Base-by-base conservation (phyloP, 2,797 vertebrate genomes). In the Malurus splendens region DNA sequence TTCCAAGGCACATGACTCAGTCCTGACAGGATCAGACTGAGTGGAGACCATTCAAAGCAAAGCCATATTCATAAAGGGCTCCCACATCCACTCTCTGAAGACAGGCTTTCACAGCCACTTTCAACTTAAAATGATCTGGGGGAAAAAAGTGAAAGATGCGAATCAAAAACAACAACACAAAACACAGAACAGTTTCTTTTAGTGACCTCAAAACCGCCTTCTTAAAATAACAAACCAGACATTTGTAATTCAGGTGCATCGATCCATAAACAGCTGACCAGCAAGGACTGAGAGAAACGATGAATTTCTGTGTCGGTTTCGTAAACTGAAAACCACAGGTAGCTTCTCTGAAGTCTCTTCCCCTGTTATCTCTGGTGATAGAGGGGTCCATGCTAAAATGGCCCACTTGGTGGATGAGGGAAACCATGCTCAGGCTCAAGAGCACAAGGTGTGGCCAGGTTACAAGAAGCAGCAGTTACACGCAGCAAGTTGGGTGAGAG, bases 1-100 rank as follows among this genome's bases (percentile, higher is more conserved):
- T 93, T 89, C 45, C 85, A 60, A 82, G 87, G 82, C 90, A 93
- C 76, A 70, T 88, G 93, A 94, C 86, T 86, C 20, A 51, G 82
- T 93, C 84, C 76, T 87, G 89, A 90, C 61, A 82, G 89, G 87
- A 87, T 82, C 84, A 77, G 85, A 23, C 16, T 70, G 84, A 89
- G 54, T 13, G 33, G 72, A 82, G 62, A 80, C 28, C 30, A 32
- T 80, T 70, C 72, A 77, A 71, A 74, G 61, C 68, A 84, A 85
- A 90, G 70, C 25, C 57, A 44, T 47, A 39, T 47, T 74, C 50
- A 70, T 47, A 71, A 85, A 57, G 33, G 20, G 11, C 47, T 88
- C 39, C 27, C 27, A 80, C 51, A 56, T 68, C 48, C 47, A 65
- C 57, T 33, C 25, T 1, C 2, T 9, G 42, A 75, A 33, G 41